These are phyloP conservation scores for Trachemys scripta DNA, from an alignment of 2,113 vertebrate genomes.

Conservation along the genomic window DNA sequence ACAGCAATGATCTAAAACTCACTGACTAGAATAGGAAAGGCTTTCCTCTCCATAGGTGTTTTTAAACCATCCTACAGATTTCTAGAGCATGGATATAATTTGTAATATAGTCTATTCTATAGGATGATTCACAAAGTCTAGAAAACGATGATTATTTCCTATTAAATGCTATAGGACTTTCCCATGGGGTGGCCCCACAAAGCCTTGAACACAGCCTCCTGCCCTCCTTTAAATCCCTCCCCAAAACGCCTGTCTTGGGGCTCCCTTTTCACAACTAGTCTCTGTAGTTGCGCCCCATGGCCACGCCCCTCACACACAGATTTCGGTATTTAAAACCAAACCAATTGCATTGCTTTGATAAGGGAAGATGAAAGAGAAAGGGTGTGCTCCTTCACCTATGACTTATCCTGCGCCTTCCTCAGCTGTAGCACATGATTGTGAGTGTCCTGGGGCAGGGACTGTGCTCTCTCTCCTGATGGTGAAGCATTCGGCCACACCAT, in stretches of 20 bases:
- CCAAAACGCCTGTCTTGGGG: neutral
- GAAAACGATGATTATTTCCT: neutral
- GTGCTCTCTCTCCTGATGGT: no score
- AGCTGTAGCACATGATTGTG: accelerated
- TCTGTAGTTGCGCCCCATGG: neutral
- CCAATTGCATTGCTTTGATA: neutral
- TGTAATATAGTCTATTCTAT: neutral
- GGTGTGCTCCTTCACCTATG: accelerated
- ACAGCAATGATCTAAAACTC: neutral
- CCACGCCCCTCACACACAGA: neutral
- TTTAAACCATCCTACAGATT: neutral
- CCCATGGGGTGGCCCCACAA: neutral
- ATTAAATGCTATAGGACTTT: neutral
- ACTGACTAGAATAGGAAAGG: neutral
- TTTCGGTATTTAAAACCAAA: neutral
- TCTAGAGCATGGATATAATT: neutral
- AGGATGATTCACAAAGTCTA: neutral
- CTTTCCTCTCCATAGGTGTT: neutral
- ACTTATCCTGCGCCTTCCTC: neutral
- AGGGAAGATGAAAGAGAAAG: neutral
- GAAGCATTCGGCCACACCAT: no score
- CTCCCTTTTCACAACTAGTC: neutral
- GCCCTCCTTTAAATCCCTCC: neutral
- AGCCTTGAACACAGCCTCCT: neutral
- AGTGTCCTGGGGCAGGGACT: no score